Base-by-base conservation (phyloP, 1,140 invertebrate species). In the Leptinotarsa lineolata region DNA sequence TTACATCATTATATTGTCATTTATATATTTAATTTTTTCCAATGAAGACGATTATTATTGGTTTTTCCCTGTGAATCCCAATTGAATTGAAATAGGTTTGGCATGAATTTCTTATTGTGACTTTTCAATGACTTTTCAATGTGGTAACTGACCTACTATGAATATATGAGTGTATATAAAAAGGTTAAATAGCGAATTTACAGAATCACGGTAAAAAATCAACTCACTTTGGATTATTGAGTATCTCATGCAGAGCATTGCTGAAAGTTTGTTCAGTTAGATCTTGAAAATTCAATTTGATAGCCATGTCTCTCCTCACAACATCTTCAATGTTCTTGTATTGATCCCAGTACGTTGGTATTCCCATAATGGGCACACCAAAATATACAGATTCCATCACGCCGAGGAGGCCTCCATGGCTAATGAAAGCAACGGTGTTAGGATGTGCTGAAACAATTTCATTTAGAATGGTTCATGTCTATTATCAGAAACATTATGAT, bases 341-440 rank as follows among this genome's bases (percentile, higher is more conserved):
- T 71, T 82, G 80, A 66, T 81, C 81, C 3, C 68, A 76, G 54
- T 69, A 79, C 21, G 82, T 71, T 16, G 85, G 85, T n/a, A 86
- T 80, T 13, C 78, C 81, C 4, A 90, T 68, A 11, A 89, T 76
- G 4, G 89, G 88, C 4, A 88, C 85, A 13, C 85, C 87, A 74
- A 84, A 79, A 70, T 87, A 85, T 0, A 87, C 78, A 0, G 86
- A 83, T 79, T 90, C 89, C 4, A 76, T 76, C 11, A 74, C 76
- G 58, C 79, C 80, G 30, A 78, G 66, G 13, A 80, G 54, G n/a
- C 81, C 81, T 11, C 76, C 74, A 74, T 82, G 81, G 6, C 78
- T 71, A 44, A 82, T 79, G 67, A 82, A 81, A 11, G 75, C 48
- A 63, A 72, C 77, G 18, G 79, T n/a, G 70, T 82, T 81, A 6